Percentiles rank a stretch among this genome's conserved stretches.
Evolutionary conservation across 2,797 vertebrate genomes (phyloP).

Genomic region (Sus cebifrons): DNA sequence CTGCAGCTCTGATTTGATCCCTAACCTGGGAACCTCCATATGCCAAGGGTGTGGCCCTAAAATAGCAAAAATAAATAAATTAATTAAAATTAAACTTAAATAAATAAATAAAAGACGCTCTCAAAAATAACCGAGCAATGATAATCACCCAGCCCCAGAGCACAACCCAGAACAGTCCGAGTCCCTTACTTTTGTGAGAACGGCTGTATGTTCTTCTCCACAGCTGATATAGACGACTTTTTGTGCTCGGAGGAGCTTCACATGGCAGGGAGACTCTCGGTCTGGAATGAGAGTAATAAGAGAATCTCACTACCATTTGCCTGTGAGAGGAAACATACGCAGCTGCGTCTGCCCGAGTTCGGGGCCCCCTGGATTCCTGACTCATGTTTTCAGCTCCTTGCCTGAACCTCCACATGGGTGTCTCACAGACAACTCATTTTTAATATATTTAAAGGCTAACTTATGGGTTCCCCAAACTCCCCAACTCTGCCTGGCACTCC

Average conservation of each 20-base stretch:
- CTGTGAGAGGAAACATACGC: constrained; percentile 16
- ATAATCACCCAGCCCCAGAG: neutral
- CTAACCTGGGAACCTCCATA: too few species aligned
- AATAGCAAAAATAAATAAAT: too few species aligned
- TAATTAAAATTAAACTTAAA: too few species aligned
- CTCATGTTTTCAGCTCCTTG: neutral
- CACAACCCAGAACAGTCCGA: neutral
- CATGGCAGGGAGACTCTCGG: constrained; percentile 97
- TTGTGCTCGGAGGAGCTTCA: constrained; percentile 97
- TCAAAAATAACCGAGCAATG: neutral
- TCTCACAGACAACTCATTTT: neutral
- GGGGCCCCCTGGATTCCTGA: neutral
- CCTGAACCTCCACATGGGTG: neutral
- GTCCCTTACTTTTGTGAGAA: constrained; percentile 96
- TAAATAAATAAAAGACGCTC: too few species aligned
- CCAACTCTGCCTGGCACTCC: neutral
- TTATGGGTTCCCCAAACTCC: neutral
- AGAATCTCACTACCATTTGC: neutral
- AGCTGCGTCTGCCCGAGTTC: neutral
- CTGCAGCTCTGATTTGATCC: too few species aligned
- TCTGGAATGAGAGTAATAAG: constrained; percentile 89
- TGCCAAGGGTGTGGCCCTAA: too few species aligned
- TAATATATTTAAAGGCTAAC: neutral
- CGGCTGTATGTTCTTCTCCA: constrained; percentile 97
- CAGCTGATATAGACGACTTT: constrained; percentile 99